phyloP scores from a whole-genome alignment of 2,797 vertebrate genomes.

The Spheniscus humboldti region DNA sequence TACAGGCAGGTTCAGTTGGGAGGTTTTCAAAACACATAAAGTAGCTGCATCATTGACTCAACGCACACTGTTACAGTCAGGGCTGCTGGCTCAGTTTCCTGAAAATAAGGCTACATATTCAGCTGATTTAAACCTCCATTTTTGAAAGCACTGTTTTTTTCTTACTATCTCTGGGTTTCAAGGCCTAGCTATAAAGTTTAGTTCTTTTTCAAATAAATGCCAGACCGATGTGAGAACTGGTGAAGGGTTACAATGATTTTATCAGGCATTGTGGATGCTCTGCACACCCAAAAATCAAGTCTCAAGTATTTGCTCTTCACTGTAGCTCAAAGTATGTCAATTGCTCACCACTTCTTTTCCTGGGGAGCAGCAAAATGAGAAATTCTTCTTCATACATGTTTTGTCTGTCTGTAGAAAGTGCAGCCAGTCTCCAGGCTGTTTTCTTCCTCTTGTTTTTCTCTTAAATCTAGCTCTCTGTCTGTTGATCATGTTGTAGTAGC shows the following conservation, averaged over 20 bases:
- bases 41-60: not conserved
- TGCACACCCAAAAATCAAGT: not conserved
- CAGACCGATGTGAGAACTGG: not conserved
- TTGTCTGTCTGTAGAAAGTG: not conserved
- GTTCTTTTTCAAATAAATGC: not conserved
- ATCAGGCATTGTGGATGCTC: not conserved
- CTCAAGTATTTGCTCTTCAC: not conserved
- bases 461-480: not conserved
- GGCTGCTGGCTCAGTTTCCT: not conserved
- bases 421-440: not conserved
- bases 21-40: not conserved
- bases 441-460: not conserved
- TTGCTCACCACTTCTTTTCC: not conserved
- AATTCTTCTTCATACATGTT: not conserved
- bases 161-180: not conserved
- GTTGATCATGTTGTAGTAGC: not conserved
- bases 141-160: not conserved
- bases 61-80: not conserved
- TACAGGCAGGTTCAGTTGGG: not conserved
- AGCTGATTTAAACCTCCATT: not conserved
- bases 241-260: not conserved
- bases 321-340: not conserved
- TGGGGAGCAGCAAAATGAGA: not conserved
- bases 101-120: not conserved
- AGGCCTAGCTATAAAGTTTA: not conserved